These are phyloP conservation scores for Pseudococcus longispinus DNA, from an alignment of 2,888 invertebrate genomes.

Conservation along the genomic window DNA sequence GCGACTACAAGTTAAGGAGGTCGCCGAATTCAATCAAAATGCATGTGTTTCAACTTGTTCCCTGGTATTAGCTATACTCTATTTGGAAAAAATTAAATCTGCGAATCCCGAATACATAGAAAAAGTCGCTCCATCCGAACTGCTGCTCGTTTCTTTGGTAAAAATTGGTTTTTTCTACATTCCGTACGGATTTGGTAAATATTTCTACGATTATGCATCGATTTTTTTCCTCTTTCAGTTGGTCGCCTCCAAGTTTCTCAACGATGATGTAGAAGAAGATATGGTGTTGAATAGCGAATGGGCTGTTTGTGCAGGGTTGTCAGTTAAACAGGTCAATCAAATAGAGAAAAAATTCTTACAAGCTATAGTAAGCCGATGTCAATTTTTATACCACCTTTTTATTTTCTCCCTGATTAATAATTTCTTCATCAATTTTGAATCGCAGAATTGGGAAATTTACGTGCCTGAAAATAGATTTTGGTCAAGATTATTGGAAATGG, in stretches of 20 bases:
- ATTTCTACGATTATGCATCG: too few relatives aligned
- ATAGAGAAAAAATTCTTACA: constrained; percentile 87
- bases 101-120: constrained; percentile 84
- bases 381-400: constrained; percentile 46
- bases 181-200: neutral
- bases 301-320: constrained; percentile 84
- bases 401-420: neutral
- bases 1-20: constrained; percentile 77
- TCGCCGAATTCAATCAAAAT: constrained; percentile 74
- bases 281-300: constrained; percentile 91
- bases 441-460: constrained; percentile 85
- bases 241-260: constrained; percentile 94
- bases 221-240: constrained; percentile 70
- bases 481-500: constrained; percentile 71
- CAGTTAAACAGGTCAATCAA: constrained; percentile 76
- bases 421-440: constrained; percentile 60
- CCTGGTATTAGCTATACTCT: constrained; percentile 89
- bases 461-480: constrained; percentile 80
- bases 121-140: constrained; percentile 84
- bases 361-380: constrained; percentile 77
- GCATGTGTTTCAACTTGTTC: constrained; percentile 90
- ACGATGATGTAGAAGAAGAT: constrained; percentile 91
- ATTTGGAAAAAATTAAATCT: constrained; percentile 85
- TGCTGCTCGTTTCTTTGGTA: constrained; percentile 94
- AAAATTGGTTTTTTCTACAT: neutral